These are phyloP conservation scores for Parazoanthus atlanticus DNA, from an alignment of 92 coral and sea anemone species.

Conservation along the genomic window DNA sequence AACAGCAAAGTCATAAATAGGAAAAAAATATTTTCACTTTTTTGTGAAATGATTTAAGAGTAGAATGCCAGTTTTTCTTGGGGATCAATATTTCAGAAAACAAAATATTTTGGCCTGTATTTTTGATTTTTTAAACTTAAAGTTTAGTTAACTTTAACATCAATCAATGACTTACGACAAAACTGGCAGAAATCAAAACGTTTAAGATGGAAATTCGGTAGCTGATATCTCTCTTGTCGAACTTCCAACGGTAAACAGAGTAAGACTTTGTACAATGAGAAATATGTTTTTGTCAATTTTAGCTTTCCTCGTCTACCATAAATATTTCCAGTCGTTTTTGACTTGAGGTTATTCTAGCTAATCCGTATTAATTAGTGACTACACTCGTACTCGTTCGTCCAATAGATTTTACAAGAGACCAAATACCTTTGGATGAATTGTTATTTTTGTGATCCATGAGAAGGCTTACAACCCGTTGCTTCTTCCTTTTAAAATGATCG, in stretches of 20 bases:
- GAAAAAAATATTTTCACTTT: too few relatives aligned
- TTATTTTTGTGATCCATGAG: slow-evolving; percentile 41
- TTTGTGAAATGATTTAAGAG: too few relatives aligned
- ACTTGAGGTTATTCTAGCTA: neutral
- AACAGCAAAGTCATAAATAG: too few relatives aligned
- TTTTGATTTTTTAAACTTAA: neutral
- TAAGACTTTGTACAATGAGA: neutral
- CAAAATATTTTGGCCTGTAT: too few relatives aligned
- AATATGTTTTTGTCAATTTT: neutral
- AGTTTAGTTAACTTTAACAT: neutral
- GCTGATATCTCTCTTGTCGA: neutral
- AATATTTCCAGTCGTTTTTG: neutral
- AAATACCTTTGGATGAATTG: slow-evolving; percentile 32
- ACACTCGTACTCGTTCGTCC: slow-evolving; percentile 21
- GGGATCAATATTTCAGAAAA: neutral
- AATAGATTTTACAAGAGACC: slow-evolving; percentile 3
- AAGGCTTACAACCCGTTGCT: slow-evolving; percentile 33
- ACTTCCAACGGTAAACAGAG: too few relatives aligned
- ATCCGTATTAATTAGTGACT: neutral
- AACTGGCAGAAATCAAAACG: neutral
- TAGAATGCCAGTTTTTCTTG: neutral
- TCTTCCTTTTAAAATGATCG: slow-evolving; percentile 46
- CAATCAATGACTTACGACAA: neutral
- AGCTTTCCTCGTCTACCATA: neutral
- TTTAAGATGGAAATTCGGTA: neutral